These are phyloP conservation scores for Odontomyia ornata DNA, from an alignment of 2,888 invertebrate species.

Conservation along the genomic window DNA sequence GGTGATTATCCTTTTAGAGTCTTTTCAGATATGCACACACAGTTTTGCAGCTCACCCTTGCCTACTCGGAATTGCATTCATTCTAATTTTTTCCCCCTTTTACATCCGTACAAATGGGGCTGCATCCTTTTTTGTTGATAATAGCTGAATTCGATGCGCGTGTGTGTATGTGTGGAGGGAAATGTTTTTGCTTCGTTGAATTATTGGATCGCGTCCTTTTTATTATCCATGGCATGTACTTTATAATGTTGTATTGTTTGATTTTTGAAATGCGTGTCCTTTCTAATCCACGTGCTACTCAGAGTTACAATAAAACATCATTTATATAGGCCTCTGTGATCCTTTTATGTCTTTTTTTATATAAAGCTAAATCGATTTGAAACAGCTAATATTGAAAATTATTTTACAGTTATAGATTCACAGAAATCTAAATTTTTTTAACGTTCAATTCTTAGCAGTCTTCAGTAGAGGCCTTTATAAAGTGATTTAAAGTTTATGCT, in stretches of 20 bases:
- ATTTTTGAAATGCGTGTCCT: slow-evolving; percentile 27
- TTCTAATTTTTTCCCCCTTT: slow-evolving; percentile 18
- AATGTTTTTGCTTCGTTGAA: neutral
- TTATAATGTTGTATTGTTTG: slow-evolving; percentile 33
- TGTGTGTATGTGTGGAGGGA: slow-evolving; percentile 7
- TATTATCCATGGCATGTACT: slow-evolving; percentile 1
- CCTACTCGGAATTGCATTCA: slow-evolving; percentile 31
- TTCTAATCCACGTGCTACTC: slow-evolving; percentile 38
- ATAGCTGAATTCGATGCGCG: neutral
- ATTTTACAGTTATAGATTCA: no score
- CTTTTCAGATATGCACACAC: slow-evolving; percentile 22
- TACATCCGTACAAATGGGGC: neutral
- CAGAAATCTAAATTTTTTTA: no score
- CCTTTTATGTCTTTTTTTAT: no score
- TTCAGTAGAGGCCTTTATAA: no score
- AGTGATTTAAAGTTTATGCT: no score
- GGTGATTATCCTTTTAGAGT: slow-evolving; percentile 41
- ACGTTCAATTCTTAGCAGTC: no score
- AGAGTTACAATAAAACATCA: neutral
- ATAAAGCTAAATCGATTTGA: no score
- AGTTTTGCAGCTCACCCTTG: slow-evolving; percentile 20
- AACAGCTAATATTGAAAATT: no score
- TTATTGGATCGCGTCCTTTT: slow-evolving; percentile 10
- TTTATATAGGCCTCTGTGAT: neutral
- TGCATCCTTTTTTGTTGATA: slow-evolving; percentile 7